Conservation (phyloP, 1,140 invertebrate genomes). For the Limonius californicus region DNA sequence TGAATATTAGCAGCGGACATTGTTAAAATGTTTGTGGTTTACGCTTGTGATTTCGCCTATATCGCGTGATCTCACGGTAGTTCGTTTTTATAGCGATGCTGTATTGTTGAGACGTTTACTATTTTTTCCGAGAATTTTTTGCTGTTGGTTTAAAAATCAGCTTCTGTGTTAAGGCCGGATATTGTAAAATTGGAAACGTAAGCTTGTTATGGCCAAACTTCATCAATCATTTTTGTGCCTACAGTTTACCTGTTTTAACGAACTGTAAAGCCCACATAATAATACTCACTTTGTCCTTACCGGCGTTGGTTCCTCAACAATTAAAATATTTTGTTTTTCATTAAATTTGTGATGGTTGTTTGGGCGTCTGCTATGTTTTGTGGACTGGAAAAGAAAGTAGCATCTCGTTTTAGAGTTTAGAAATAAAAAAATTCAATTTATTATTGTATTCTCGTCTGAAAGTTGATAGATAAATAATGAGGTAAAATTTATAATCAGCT, state of each 20-base stretch:
- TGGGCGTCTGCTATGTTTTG: neutral
- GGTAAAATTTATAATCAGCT: neutral
- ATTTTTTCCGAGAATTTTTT: neutral
- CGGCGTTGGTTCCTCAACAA: too few species aligned
- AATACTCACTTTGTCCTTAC: too few species aligned
- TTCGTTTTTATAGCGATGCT: neutral
- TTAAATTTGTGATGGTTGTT: too few species aligned
- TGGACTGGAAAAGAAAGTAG: neutral
- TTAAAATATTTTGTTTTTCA: too few species aligned
- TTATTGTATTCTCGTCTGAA: neutral
- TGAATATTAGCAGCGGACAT: neutral
- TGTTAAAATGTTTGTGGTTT: constrained; percentile 4
- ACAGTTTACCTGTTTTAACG: neutral
- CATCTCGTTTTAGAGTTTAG: too few species aligned
- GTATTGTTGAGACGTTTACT: neutral
- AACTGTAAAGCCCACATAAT: too few species aligned
- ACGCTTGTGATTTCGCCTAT: neutral
- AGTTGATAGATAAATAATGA: neutral
- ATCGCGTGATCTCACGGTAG: neutral
- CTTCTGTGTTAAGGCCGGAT: constrained; percentile 4
- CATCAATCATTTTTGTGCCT: constrained; percentile 10
- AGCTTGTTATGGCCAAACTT: constrained; percentile 7
- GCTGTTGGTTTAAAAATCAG: constrained; percentile 1
- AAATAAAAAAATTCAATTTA: neutral
- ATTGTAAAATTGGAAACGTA: constrained; percentile 11